These are phyloP conservation scores for Vultur gryphus DNA, from an alignment of 2,797 vertebrate species.

Conservation along the genomic window DNA sequence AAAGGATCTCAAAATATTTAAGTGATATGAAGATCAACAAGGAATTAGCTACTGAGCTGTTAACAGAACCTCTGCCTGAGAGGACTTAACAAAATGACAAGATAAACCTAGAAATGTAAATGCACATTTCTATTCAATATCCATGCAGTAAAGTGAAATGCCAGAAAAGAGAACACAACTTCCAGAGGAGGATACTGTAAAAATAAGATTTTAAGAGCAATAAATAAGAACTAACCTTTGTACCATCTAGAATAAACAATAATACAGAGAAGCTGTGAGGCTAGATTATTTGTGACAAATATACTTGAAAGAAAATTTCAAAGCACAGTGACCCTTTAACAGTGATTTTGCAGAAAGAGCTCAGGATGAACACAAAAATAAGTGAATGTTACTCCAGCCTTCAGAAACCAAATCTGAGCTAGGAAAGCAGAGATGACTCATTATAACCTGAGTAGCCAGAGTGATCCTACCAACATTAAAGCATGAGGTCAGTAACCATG, in stretches of 20 bases:
- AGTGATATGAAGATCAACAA: not conserved
- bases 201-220: not conserved
- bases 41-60: not conserved
- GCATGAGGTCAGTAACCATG: not conserved
- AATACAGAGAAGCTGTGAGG: not conserved
- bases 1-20: not conserved
- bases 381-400: not conserved
- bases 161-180: not conserved
- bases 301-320: not conserved
- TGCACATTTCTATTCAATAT: not conserved
- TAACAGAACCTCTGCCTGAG: not conserved
- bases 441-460: not conserved
- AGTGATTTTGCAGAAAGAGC: not conserved
- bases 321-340: not conserved
- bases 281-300: not conserved
- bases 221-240: not conserved
- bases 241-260: not conserved
- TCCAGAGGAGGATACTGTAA: not conserved
- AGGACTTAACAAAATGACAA: not conserved
- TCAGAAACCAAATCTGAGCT: not conserved
- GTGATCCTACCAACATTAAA: not conserved
- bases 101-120: slow-evolving; percentile 28
- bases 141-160: not conserved
- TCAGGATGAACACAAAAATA: not conserved
- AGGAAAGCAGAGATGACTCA: not conserved